phyloP scores from a whole-genome alignment of 2,888 invertebrate genomes.

The Zygogramma bicolorata region DNA sequence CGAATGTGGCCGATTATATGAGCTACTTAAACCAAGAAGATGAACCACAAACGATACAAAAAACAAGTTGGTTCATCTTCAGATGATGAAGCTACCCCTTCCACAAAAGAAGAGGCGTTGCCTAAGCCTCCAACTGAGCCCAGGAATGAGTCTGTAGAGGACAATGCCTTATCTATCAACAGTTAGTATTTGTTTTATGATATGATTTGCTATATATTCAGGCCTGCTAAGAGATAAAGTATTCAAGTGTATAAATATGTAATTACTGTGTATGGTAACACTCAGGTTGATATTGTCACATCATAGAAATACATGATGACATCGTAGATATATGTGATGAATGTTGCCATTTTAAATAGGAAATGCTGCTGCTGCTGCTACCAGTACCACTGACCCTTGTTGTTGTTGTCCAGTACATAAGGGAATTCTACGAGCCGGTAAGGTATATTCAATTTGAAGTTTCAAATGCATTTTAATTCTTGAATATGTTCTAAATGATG shows the following conservation, averaged over 20 bases:
- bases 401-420: not conserved
- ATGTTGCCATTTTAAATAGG: not conserved
- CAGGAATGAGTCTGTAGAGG: not conserved
- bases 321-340: not conserved
- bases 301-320: not conserved
- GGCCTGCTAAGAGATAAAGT: not conserved
- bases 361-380: slow-evolving; percentile 1
- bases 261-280: not conserved
- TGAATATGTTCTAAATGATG: not conserved
- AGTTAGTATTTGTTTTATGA: not conserved
- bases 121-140: not conserved
- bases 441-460: not conserved
- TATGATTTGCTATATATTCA: not conserved
- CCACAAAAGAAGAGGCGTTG: not conserved
- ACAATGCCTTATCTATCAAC: no score
- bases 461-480: not conserved
- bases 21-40: not conserved
- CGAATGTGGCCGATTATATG: not conserved
- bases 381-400: not conserved
- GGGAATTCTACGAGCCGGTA: not conserved
- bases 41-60: not conserved
- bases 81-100: no score
- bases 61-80: not conserved
- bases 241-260: not conserved
- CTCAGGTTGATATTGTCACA: not conserved